phyloP scores from a whole-genome alignment of 2,888 invertebrate genomes.

The Mycogona germanica region DNA sequence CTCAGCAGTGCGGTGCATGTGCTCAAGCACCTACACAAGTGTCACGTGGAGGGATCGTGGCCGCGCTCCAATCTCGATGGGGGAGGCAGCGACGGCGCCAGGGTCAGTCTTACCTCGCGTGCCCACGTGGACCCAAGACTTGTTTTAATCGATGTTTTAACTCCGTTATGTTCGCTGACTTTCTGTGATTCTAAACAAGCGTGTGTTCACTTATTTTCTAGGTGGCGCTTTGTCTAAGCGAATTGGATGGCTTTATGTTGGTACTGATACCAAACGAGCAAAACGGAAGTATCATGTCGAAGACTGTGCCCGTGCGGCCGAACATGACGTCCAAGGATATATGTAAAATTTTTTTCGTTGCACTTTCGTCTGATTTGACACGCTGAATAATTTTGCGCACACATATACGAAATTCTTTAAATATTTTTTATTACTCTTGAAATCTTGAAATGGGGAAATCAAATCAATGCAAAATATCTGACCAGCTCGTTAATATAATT shows the following conservation, averaged over 20 bases:
- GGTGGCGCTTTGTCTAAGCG: slow-evolving; percentile 14
- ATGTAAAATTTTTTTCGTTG: too few relatives aligned
- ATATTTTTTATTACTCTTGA: slow-evolving; percentile 19
- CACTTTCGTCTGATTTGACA: too few relatives aligned
- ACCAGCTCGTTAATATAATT: too few relatives aligned
- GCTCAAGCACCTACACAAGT: slow-evolving; percentile 50
- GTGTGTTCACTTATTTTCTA: neutral
- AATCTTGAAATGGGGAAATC: neutral
- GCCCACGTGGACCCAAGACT: too few relatives aligned
- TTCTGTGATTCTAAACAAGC: neutral
- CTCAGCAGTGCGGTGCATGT: slow-evolving; percentile 86
- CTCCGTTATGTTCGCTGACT: neutral
- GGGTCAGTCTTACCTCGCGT: too few relatives aligned
- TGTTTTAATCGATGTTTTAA: too few relatives aligned
- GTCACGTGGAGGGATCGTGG: slow-evolving; percentile 7
- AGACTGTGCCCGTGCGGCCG: slow-evolving; percentile 83
- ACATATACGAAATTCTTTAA: too few relatives aligned
- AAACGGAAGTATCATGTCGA: slow-evolving; percentile 75
- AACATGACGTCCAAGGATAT: slow-evolving; percentile 87
- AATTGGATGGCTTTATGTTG: slow-evolving; percentile 57
- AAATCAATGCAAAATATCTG: neutral
- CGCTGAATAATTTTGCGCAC: too few relatives aligned
- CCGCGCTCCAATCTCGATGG: too few relatives aligned
- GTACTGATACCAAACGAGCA: slow-evolving; percentile 90
- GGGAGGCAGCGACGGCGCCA: too few relatives aligned